These are phyloP conservation scores for Cryptomyrus ogoouensis DNA, from an alignment of 2,113 vertebrate species.

Conservation along the genomic window DNA sequence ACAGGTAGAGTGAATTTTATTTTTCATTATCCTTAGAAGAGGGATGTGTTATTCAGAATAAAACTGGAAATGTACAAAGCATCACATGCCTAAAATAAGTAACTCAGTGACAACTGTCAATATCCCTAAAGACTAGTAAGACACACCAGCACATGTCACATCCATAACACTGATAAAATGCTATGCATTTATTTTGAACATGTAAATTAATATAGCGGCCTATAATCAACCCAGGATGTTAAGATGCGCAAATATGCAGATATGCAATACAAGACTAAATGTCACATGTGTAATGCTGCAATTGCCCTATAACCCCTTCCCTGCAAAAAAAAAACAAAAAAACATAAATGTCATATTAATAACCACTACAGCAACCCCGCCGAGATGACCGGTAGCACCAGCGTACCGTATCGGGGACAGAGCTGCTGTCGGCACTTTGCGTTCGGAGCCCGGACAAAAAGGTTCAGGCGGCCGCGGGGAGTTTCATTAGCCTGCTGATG, in stretches of 20 bases:
- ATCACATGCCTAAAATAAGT: not conserved
- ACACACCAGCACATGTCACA: not conserved
- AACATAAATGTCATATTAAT: not conserved
- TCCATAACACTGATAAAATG: not conserved
- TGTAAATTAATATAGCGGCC: not conserved
- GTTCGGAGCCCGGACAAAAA: not conserved
- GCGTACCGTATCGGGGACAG: too few relatives aligned
- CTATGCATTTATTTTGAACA: too few relatives aligned
- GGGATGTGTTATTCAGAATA: not conserved
- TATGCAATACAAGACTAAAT: not conserved
- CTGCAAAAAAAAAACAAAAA: not conserved
- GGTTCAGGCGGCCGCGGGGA: constrained; percentile 12
- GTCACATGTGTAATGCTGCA: not conserved
- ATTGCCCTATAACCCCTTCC: not conserved
- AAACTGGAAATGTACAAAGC: not conserved
- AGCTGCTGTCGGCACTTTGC: not conserved
- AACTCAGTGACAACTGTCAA: constrained; percentile 13
- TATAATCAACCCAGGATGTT: not conserved
- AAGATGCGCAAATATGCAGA: not conserved
- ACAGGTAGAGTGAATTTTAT: not conserved
- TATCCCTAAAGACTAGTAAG: not conserved
- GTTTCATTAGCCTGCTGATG: constrained; percentile 44
- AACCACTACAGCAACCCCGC: too few relatives aligned
- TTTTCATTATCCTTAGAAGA: not conserved
- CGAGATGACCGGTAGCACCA: not conserved